These are phyloP conservation scores for Diploptera punctata DNA, from an alignment of 2,888 invertebrate genomes.

Conservation along the genomic window DNA sequence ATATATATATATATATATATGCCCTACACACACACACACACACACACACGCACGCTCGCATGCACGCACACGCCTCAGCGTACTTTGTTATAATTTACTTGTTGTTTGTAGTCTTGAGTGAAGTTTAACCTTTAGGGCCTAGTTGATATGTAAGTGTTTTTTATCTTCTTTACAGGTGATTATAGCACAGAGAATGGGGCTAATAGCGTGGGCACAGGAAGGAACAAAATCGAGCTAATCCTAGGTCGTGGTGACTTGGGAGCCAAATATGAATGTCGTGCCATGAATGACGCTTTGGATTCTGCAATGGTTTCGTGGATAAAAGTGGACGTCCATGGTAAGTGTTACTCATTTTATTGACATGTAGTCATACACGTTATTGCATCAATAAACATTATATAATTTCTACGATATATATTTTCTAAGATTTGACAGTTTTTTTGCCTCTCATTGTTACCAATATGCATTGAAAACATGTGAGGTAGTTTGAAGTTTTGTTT, in stretches of 20 bases:
- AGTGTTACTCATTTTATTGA: slow-evolving; percentile 51
- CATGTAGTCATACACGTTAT: not conserved
- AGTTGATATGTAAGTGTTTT: too few species aligned
- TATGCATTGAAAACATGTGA: too few species aligned
- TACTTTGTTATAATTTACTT: not conserved
- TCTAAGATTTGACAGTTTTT: too few species aligned
- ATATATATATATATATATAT: not conserved
- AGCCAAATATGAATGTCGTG: slow-evolving; percentile 73
- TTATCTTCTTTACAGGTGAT: slow-evolving; percentile 58
- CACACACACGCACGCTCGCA: not conserved
- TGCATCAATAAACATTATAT: too few species aligned
- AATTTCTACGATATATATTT: too few species aligned
- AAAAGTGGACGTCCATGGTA: slow-evolving; percentile 76
- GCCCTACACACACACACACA: not conserved
- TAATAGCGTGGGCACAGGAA: slow-evolving; percentile 69
- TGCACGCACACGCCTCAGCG: not conserved
- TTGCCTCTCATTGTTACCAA: too few species aligned
- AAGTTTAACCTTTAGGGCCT: too few species aligned
- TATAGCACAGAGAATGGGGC: slow-evolving; percentile 59
- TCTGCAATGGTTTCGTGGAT: slow-evolving; percentile 66
- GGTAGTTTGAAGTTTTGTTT: too few species aligned
- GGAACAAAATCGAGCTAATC: slow-evolving; percentile 67
- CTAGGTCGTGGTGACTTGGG: slow-evolving; percentile 75
- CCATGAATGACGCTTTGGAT: slow-evolving; percentile 72
- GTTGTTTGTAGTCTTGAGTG: too few species aligned